Base-by-base conservation (phyloP, 2,113 vertebrate genomes). In the Jaculus jaculus region DNA sequence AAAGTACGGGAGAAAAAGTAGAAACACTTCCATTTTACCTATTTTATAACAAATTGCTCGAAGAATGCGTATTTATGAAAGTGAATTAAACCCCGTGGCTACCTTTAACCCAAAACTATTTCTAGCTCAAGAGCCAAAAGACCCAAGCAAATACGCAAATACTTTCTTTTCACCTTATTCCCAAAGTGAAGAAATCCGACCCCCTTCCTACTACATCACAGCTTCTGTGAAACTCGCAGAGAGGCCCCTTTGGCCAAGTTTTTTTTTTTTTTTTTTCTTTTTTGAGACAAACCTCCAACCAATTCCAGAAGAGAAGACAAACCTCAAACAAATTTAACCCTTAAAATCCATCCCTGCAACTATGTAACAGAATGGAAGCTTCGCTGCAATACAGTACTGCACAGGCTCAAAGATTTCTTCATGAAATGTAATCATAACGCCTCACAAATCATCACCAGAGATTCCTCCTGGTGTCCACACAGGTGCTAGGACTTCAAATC, bases 311-410 rank as follows among this genome's bases (percentile, higher is more conserved):
- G 72, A 86, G 73, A 34, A 93, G 81, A 96, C 94, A 95, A 94
- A 94, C 90, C 96, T 96, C 95, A 96, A 86, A 90, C 75, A 95
- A 82, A 95, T 91, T 97, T 97, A 97, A 97, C 96, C 96, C 96
- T 69, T 96, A 90, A 83, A 81, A 81, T 26, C 65, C 95, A 87
- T 21, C 69, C 68, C 37, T 61, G 81, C 39, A 21, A 42, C 61
- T n/a, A 66, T 24, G 73, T 73, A 63, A 37, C 13, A 68, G 17
- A 61, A 82, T 60, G 42, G 10, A 72, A 28, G 61, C 83, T 61
- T 72, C 75, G 18, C 34, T 30, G 47, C 85, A 77, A 74, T 54
- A 24, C 23, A 60, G 65, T 58, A 79, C 94, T 77, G 63, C 81
- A 74, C 63, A 72, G 65, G 87, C 58, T 80, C 37, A 80, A 87